phyloP scores from a whole-genome alignment of 2,797 vertebrate species.

The Coluber constrictor region DNA sequence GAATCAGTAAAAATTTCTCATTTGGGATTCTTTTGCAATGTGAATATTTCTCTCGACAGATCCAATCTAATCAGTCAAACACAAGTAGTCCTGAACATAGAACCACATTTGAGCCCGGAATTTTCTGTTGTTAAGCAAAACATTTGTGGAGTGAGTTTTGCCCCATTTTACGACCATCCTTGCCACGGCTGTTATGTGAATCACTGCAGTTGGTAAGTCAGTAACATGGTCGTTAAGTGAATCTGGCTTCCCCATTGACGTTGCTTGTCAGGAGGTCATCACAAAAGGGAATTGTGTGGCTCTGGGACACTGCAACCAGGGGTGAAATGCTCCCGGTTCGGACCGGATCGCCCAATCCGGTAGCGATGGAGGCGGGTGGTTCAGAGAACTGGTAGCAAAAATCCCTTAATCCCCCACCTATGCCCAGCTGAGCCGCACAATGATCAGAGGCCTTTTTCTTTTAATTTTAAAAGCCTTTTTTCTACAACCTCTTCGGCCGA shows the following conservation, averaged over 20 bases:
- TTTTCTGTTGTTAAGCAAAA: not conserved
- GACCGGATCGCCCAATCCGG: no score
- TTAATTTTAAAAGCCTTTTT: no score
- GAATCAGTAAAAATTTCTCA: not conserved
- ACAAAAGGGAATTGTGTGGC: not conserved
- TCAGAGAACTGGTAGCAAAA: no score
- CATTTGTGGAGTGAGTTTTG: not conserved
- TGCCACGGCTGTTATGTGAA: not conserved
- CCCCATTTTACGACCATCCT: not conserved
- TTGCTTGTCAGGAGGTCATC: not conserved
- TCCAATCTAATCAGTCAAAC: not conserved
- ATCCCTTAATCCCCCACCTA: no score
- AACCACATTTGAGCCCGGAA: not conserved
- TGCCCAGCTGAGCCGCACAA: no score
- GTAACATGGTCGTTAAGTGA: not conserved
- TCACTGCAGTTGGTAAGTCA: not conserved
- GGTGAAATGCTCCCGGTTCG: no score
- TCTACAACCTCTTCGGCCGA: no score
- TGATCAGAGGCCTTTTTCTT: no score
- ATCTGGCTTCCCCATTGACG: not conserved
- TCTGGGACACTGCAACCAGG: no score
- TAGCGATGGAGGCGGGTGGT: no score
- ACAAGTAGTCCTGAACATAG: not conserved
- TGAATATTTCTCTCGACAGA: not conserved
- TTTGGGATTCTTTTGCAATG: slow-evolving; percentile 17